Evolutionary conservation across 1,140 invertebrate species (phyloP).

Genomic region (Caenorhabditis briggsae): DNA sequence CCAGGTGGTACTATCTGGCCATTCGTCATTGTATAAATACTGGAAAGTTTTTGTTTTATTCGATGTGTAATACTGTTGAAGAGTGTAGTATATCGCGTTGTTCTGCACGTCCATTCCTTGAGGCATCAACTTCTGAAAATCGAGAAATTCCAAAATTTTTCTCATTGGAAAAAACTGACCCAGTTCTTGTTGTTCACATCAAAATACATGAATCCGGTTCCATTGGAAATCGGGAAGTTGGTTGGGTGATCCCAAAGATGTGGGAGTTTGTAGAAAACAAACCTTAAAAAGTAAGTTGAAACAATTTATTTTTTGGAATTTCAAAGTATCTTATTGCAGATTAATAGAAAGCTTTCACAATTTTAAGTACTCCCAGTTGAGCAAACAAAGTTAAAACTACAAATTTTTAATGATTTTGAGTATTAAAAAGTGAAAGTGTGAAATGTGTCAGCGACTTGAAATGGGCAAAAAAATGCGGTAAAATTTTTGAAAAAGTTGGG

Average conservation of each 20-base stretch:
- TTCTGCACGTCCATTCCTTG: constrained; percentile 59
- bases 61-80: constrained; percentile 62
- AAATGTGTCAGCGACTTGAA: too few relatives aligned
- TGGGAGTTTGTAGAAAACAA: constrained; percentile 63
- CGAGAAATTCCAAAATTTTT: too few relatives aligned
- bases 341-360: too few relatives aligned
- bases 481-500: too few relatives aligned
- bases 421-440: too few relatives aligned
- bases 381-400: too few relatives aligned
- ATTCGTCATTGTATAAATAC: constrained; percentile 66
- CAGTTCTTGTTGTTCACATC: constrained; percentile 55
- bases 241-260: constrained; percentile 7
- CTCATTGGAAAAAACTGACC: not conserved
- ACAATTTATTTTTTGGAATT: not conserved
- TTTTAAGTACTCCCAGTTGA: too few relatives aligned
- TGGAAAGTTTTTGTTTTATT: constrained; percentile 57
- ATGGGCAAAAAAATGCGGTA: too few relatives aligned
- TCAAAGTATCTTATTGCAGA: too few relatives aligned
- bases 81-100: constrained; percentile 64
- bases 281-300: constrained; percentile 34
- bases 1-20: constrained; percentile 64
- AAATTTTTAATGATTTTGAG: too few relatives aligned
- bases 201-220: constrained; percentile 66
- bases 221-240: constrained; percentile 58
- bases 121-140: constrained; percentile 37